These are phyloP conservation scores for Gymnothorax javanicus DNA, from an alignment of 2,797 vertebrate species.

Conservation along the genomic window DNA sequence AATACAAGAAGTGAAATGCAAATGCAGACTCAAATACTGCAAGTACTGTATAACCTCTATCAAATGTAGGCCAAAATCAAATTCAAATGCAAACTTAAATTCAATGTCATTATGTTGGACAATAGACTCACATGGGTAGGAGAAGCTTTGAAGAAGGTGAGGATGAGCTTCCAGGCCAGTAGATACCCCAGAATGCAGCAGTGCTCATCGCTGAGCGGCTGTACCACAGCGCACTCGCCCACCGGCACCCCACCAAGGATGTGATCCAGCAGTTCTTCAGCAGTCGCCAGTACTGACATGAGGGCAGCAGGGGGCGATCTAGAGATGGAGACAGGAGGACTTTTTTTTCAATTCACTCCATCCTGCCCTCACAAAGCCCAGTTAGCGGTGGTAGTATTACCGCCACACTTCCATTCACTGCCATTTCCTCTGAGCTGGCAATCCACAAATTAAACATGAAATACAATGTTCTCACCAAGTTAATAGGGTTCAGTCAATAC, in stretches of 20 bases:
- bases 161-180: conserved; percentile 93
- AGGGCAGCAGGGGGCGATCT: conserved; percentile 90
- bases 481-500: too few relatives aligned
- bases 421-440: too few relatives aligned
- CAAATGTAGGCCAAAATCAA: not conserved
- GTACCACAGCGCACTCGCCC: conserved; percentile 88
- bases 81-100: not conserved
- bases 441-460: too few relatives aligned
- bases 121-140: conserved; percentile 83
- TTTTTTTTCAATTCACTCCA: not conserved
- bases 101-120: too few relatives aligned
- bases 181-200: conserved; percentile 91
- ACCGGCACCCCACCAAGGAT: conserved; percentile 84
- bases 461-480: too few relatives aligned
- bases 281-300: conserved; percentile 82
- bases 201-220: conserved; percentile 88
- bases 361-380: too few relatives aligned
- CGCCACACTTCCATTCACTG: too few relatives aligned
- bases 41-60: too few relatives aligned
- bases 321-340: conserved; percentile 8
- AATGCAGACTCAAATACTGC: not conserved
- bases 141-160: conserved; percentile 93
- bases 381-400: too few relatives aligned
- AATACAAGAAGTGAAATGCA: not conserved
- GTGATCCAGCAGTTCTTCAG: conserved; percentile 87